These are phyloP conservation scores for Holcopasites calliopsidis DNA, from an alignment of 1,140 invertebrate species.

Conservation along the genomic window DNA sequence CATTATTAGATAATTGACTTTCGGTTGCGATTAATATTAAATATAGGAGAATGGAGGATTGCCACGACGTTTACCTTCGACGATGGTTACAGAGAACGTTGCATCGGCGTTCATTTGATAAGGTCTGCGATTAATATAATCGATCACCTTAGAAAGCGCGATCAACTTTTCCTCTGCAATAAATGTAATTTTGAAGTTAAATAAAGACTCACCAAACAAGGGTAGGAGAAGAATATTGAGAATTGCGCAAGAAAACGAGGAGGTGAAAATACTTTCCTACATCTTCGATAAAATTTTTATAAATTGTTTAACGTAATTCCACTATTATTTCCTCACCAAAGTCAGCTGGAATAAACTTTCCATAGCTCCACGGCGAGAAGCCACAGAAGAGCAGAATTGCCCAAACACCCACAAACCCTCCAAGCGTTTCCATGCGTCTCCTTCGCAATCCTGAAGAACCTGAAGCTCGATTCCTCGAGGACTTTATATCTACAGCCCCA, in stretches of 20 bases:
- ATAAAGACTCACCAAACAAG: too few species aligned
- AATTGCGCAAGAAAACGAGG: too few species aligned
- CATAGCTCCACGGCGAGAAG: neutral
- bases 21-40: too few species aligned
- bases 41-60: too few species aligned
- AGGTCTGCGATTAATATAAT: slow-evolving; percentile 59
- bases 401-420: neutral
- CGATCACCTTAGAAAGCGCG: slow-evolving; percentile 58
- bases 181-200: neutral
- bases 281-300: neutral
- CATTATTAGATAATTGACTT: too few species aligned
- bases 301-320: neutral
- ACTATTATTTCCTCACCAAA: slow-evolving; percentile 30
- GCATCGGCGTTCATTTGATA: slow-evolving; percentile 69
- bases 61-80: slow-evolving; percentile 66
- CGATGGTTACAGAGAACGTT: slow-evolving; percentile 67
- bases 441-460: neutral
- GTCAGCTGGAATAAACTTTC: neutral
- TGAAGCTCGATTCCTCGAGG: neutral
- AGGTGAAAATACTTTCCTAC: too few species aligned
- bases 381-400: slow-evolving; percentile 17
- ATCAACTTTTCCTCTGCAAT: slow-evolving; percentile 59
- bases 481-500: slow-evolving; percentile 45
- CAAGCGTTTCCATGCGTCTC: neutral
- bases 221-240: too few species aligned